Base-by-base conservation (phyloP, 2,888 invertebrate genomes). In the Monoplex corrugatus region DNA sequence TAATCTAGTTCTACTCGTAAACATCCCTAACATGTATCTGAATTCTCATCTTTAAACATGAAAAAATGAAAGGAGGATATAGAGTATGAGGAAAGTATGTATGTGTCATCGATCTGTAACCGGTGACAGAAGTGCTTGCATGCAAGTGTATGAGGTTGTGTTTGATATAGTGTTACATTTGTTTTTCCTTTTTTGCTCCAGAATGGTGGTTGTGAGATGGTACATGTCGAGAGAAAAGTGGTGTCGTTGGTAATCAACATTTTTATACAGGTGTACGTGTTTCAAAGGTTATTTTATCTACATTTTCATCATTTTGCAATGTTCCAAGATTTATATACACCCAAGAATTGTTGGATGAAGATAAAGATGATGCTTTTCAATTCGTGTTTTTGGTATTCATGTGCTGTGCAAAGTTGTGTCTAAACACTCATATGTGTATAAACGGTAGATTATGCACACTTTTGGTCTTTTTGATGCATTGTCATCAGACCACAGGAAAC, bases 321-420 rank as follows among this genome's bases (percentile, higher is more conserved):
- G 40, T 80, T 43, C 28, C 78, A 80, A 32, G 78, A 80, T 80
- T 75, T 80, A 80, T 80, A 80, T 80, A 80, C 78, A 80, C 78
- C 78, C 78, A 80, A 43, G 78, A 80, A 80, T 28, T 28, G 28
- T 43, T 43, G 78, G 78, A 75, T 75, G 75, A 38, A 43, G 40
- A 28, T 8, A 40, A 80, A 35, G 63, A 63, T n/a, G 75, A 75
- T 43, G 78, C 78, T 43, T 80, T 80, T 43, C 43, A 32, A 28
- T 78, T 28, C 28, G 68, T 78, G 38, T 75, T 75, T 75, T 68
- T 3, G 6, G 38, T 75, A 38, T 75, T n/a, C n/a, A n/a, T n/a
- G n/a, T n/a, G n/a, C n/a, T n/a, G n/a, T n/a, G n/a, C n/a, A n/a
- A n/a, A n/a, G n/a, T n/a, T n/a, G n/a, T n/a, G n/a, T n/a, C n/a